Evolutionary conservation across 2,797 vertebrate species (phyloP).

Genomic region (Xyrichtys novacula): DNA sequence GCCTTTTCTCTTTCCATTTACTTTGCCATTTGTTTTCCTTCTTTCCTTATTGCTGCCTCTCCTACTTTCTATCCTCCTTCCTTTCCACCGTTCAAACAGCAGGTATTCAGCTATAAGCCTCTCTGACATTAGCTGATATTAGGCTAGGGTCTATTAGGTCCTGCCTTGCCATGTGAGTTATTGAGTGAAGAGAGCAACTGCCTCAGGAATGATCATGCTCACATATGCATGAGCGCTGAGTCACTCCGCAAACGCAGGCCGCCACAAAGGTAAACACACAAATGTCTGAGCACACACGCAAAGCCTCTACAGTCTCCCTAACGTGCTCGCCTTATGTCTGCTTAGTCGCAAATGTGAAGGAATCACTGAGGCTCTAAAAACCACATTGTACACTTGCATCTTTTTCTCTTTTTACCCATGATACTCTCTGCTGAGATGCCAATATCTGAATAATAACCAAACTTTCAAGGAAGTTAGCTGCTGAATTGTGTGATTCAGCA

Average conservation of each 20-base stretch:
- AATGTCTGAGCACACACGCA: conserved; percentile 30
- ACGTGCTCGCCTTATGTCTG: conserved; percentile 44
- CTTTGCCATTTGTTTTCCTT: conserved; percentile 51
- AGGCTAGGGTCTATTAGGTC: conserved; percentile 66
- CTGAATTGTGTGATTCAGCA: not conserved
- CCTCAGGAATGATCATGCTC: conserved; percentile 55
- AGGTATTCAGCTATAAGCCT: conserved; percentile 70
- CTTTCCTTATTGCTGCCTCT: conserved; percentile 43
- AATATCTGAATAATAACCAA: not conserved
- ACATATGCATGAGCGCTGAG: conserved; percentile 21
- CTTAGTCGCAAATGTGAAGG: conserved; percentile 37
- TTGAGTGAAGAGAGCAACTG: conserved; percentile 48
- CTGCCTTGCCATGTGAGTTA: conserved; percentile 60
- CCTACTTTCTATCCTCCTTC: conserved; percentile 6
- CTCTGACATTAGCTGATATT: conserved; percentile 76
- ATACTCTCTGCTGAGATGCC: conserved; percentile 6
- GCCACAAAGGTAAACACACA: conserved; percentile 49
- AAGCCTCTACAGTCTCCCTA: conserved; percentile 37
- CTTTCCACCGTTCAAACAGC: conserved; percentile 57
- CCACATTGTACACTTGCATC: conserved; percentile 6
- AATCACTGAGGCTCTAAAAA: conserved; percentile 34
- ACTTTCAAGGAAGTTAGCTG: conserved; percentile 3
- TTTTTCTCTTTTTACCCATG: conserved; percentile 13
- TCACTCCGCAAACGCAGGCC: conserved; percentile 50
- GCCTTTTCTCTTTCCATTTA: conserved; percentile 60